Conservation (phyloP, 2,888 invertebrate species). For the Agrochola circellaris region DNA sequence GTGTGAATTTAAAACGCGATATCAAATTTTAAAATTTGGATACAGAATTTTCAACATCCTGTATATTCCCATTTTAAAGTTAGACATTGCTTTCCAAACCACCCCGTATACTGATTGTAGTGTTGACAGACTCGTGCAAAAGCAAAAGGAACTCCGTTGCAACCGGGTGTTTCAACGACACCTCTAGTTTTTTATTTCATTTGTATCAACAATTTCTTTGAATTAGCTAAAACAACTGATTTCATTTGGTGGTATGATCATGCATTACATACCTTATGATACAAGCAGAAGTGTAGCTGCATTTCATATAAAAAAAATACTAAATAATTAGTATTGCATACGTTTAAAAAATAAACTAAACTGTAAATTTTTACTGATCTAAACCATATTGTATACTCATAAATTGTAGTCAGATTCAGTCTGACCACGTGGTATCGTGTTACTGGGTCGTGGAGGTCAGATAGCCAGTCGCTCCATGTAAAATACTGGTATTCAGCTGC, state of each 20-base stretch:
- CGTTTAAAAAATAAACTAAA: not conserved
- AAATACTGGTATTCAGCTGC: not conserved
- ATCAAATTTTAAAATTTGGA: not conserved
- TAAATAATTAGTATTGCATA: not conserved
- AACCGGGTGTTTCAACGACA: not conserved
- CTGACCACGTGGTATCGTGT: not conserved
- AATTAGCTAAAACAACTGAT: slow-evolving; percentile 48
- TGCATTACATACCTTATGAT: not conserved
- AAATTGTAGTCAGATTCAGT: not conserved
- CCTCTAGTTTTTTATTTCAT: slow-evolving; percentile 12
- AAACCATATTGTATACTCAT: not conserved
- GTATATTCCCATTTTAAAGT: not conserved
- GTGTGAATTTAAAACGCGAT: not conserved
- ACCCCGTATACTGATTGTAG: not conserved
- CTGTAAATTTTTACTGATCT: not conserved
- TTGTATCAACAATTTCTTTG: slow-evolving; percentile 26
- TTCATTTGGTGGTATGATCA: slow-evolving; percentile 11
- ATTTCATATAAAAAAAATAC: slow-evolving; percentile 11
- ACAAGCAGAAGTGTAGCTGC: not conserved
- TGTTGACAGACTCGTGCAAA: not conserved
- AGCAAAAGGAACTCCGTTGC: not conserved
- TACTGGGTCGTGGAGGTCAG: not conserved
- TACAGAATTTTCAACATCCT: not conserved
- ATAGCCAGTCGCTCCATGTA: not conserved
- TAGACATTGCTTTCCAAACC: not conserved